Evolutionary conservation across 2,888 invertebrate genomes (phyloP), one percentile per base, ranked within the genome.

Genomic region (Oscheius myriophilus): DNA sequence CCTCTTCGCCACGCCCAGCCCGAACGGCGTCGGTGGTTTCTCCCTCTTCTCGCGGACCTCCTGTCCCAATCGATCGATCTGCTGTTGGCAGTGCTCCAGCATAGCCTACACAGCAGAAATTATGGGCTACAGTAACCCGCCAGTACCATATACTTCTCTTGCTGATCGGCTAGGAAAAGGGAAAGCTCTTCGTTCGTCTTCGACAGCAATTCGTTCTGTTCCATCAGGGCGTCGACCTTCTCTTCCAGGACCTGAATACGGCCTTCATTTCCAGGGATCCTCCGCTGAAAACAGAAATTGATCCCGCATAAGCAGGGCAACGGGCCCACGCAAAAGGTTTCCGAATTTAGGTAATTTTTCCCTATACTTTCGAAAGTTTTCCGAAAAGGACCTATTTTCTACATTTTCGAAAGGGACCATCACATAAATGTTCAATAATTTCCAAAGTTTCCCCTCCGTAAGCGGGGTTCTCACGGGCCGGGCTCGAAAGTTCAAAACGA

Each of bases 181-280:
- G 61, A 45, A 11, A 61, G 21, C 39, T 46, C n/a, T 26, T 61
- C 61, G 46, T 61, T 61, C 2, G 61, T 61, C 46, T 49, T 46
- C 2, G 61, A 61, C 1, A 61, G 16, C 18, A 23, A 33, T 18
- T 49, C 46, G 18, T 39, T 49, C n/a, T 49, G 33, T 9, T 33
- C 26, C 18, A 7, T 9, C 61, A 61, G 14, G 1, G 23, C 61
- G 6, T 2, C 39, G 26, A 61, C 49, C 39, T 49, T 61, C 4
- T 25, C 39, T n/a, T 61, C 61, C 61, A 61, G 18, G 33, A 9
- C 26, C n/a, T n/a, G 23, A 14, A 61, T 49, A 18, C 61, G 25
- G 3, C 49, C 61, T 6, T 58, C 23, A 21, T 33, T 9, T 9
- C 3, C 33, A 9, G 33, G 9, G 4, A 33, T 33, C 9, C 33